Evolutionary conservation across 2,113 vertebrate genomes (phyloP), one percentile per base, ranked within the genome.

Genomic region (Girardinichthys multiradiatus): DNA sequence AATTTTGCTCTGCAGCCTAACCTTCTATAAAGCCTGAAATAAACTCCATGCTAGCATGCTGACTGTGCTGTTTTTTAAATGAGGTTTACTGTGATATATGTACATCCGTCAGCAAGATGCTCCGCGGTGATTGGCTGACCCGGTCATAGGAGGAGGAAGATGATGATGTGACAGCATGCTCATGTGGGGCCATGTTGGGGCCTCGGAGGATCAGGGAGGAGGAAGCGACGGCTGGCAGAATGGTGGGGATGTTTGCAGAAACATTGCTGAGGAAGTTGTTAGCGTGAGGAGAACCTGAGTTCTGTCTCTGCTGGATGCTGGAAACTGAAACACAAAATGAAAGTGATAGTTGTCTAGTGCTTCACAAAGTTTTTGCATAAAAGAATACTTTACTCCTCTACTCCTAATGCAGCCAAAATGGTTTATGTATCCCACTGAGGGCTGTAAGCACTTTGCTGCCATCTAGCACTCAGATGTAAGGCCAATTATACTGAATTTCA

Each of bases 61-160:
- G 48, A 54, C 48, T 51, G 13, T 45, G 48, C 48, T 59, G 26
- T 59, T 14, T 17, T 62, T n/a, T 33, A 33, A 14, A 24, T 11
- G 27, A 48, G 48, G 45, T 28, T 91, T 70, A 89, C 60, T 77
- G 86, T 27, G 81, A 70, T 11, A 71, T 10, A 0, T 87, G 87
- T 0, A 81, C 2, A 59, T 91, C 84, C 1, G 77, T 30, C 72
- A 78, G 76, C 35, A 74, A 78, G 35, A 71, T 51, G 17, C 71
- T 80, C 45, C 87, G 87, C 68, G 86, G 87, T 1, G 80, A 70
- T 0, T 58, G 57, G 81, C 42, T 59, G 60, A 78, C 29, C 72
- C 21, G 81, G 0, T 62, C 31, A 58, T 62, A 80, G 19, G 84
- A 79, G 0, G 67, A 77, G 5, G 82, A 77, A 0, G 76, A 69